These are phyloP conservation scores for Myripristis jacobus DNA, from an alignment of 2,797 vertebrate genomes.

Conservation along the genomic window DNA sequence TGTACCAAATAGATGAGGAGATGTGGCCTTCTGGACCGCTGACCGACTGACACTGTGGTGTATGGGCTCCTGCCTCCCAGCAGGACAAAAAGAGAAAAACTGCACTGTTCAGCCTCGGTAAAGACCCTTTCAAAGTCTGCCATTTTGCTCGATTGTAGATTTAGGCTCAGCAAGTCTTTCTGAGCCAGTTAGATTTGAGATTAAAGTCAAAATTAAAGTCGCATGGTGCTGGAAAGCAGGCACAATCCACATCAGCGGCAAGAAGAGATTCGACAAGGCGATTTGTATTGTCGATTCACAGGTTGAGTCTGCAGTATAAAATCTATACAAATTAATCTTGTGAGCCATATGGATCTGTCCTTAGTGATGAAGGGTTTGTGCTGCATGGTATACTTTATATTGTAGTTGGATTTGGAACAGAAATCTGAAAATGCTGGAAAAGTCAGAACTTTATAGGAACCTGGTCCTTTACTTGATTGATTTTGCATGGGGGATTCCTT, in stretches of 20 bases:
- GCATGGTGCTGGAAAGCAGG: background rate
- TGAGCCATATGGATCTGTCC: constrained; percentile 1
- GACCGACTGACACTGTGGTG: too few relatives aligned
- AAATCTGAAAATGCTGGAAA: background rate
- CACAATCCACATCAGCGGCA: background rate
- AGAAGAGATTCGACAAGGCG: background rate
- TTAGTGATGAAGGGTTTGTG: background rate
- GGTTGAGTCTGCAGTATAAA: background rate
- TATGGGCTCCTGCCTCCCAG: too few relatives aligned
- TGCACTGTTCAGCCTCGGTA: too few relatives aligned
- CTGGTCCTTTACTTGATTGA: constrained; percentile 16
- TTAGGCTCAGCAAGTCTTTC: background rate
- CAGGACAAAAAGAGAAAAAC: too few relatives aligned
- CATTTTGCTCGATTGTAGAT: too few relatives aligned
- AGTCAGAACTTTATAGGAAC: constrained; percentile 4
- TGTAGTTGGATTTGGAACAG: constrained; percentile 6
- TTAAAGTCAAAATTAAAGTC: background rate
- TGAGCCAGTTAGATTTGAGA: background rate
- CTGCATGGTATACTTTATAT: constrained; percentile 8
- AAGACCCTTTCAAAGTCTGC: too few relatives aligned
- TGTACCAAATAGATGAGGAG: too few relatives aligned
- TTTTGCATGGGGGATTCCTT: constrained; percentile 20
- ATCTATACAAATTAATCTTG: background rate
- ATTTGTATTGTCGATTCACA: background rate
- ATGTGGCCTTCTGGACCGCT: too few relatives aligned